phyloP scores from a whole-genome alignment of 1,140 invertebrate species.

The Nasonia longicornis region DNA sequence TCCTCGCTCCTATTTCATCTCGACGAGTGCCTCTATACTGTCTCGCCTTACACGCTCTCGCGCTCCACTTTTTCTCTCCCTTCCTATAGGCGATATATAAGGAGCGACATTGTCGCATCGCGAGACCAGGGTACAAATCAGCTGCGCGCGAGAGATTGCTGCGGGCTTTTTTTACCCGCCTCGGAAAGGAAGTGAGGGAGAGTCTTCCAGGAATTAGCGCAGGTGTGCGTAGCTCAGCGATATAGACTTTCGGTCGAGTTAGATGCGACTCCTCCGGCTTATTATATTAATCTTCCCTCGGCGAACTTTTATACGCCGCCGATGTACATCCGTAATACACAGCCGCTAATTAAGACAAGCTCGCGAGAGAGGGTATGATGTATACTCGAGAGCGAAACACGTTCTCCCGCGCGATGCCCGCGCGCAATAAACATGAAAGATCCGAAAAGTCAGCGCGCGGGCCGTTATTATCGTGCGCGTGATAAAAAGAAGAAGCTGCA shows the following conservation, averaged over 20 bases:
- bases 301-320: neutral
- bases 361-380: too few relatives aligned
- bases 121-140: constrained; percentile 8
- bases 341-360: neutral
- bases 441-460: constrained; percentile 1
- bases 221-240: neutral
- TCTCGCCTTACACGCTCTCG: constrained; percentile 9
- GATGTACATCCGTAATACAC: neutral
- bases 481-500: neutral
- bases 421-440: neutral
- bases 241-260: too few relatives aligned
- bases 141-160: neutral
- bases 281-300: too few relatives aligned
- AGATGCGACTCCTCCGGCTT: too few relatives aligned
- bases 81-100: neutral
- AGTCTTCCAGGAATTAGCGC: neutral
- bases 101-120: constrained; percentile 13
- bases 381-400: neutral
- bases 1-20: constrained; percentile 2
- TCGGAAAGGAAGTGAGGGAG: neutral
- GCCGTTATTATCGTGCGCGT: constrained; percentile 26
- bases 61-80: constrained; percentile 9
- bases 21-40: neutral
- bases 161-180: neutral
- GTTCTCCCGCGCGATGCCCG: too few relatives aligned